phyloP scores from a whole-genome alignment of 1,140 invertebrate genomes.

The Apis florea region DNA sequence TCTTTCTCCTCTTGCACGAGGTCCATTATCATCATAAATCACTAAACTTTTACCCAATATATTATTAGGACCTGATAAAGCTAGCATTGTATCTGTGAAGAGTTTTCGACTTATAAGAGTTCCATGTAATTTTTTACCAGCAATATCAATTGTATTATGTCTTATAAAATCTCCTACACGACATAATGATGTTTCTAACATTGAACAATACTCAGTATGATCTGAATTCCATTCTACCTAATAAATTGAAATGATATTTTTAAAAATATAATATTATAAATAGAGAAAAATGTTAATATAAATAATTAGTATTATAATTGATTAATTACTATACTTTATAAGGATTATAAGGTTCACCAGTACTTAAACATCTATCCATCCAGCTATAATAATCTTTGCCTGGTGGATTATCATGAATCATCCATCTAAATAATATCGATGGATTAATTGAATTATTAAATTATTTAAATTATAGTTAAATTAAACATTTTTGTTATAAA shows the following conservation, averaged over 20 bases:
- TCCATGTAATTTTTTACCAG: conserved; percentile 85
- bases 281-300: neutral
- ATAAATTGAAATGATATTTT: conserved; percentile 15
- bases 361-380: conserved; percentile 90
- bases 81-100: conserved; percentile 89
- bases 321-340: conserved; percentile 83
- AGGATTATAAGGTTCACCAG: conserved; percentile 91
- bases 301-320: neutral
- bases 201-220: conserved; percentile 80
- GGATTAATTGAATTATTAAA: neutral
- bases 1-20: conserved; percentile 91
- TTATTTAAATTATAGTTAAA: conserved; percentile 3
- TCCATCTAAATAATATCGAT: conserved; percentile 83
- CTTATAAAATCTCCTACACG: conserved; percentile 86
- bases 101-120: conserved; percentile 85
- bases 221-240: conserved; percentile 79
- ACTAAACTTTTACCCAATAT: conserved; percentile 93
- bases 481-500: conserved; percentile 27
- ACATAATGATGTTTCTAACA: conserved; percentile 82
- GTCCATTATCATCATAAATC: conserved; percentile 93
- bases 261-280: neutral
- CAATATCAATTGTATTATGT: conserved; percentile 87
- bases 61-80: conserved; percentile 87
- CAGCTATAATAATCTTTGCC: conserved; percentile 96
- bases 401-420: conserved; percentile 82